Percentiles rank a stretch among this genome's conserved stretches.
phyloP scores from a whole-genome alignment of 2,113 vertebrate species.

The Crotalus viridis region DNA sequence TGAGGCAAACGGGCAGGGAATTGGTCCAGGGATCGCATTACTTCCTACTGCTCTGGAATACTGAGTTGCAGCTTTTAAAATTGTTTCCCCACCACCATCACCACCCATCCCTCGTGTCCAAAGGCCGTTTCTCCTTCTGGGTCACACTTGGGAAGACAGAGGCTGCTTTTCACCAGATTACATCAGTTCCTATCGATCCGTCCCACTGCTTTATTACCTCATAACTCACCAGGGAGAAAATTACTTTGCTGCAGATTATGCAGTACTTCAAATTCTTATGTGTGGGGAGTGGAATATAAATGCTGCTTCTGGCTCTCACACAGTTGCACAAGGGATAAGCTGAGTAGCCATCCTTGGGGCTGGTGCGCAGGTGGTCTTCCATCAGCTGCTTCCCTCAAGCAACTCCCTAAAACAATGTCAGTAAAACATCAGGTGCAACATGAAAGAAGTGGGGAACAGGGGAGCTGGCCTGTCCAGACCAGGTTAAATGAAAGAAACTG shows the following conservation, averaged over 20 bases:
- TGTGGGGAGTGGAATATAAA: constrained; percentile 4
- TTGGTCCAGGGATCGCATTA: background rate
- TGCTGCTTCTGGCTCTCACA: background rate
- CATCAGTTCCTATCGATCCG: constrained; percentile 30
- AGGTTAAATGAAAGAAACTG: background rate
- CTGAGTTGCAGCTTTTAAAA: background rate
- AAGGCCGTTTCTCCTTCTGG: background rate
- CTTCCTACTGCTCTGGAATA: background rate
- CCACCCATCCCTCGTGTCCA: background rate
- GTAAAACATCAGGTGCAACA: background rate
- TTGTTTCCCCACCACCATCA: background rate
- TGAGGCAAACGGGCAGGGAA: background rate
- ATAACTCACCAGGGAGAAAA: constrained; percentile 27
- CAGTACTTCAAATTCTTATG: constrained; percentile 1
- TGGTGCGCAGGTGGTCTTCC: background rate
- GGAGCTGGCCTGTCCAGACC: background rate
- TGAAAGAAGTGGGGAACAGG: background rate
- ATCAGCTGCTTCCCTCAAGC: background rate
- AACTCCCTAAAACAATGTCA: background rate
- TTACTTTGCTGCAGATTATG: constrained; percentile 26
- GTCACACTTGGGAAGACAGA: constrained; percentile 1
- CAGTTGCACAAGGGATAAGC: background rate
- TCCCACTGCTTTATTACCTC: constrained; percentile 24
- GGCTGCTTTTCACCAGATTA: constrained; percentile 19
- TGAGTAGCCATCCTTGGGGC: background rate